These are phyloP conservation scores for Tamias sibiricus DNA, from an alignment of 2,113 vertebrate genomes.

Conservation along the genomic window DNA sequence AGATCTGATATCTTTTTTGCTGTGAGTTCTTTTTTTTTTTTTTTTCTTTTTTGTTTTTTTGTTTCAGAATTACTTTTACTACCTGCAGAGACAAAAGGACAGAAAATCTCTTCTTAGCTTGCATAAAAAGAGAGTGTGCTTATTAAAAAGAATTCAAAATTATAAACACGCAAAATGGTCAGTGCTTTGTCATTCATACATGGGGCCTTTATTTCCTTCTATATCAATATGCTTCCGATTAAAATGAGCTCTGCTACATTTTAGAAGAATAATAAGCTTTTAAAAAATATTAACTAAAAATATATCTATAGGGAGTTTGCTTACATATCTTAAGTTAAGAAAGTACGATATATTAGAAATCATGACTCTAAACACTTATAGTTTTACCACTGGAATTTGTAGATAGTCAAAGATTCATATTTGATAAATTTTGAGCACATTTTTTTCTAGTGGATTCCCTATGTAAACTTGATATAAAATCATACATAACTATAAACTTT, in stretches of 20 bases:
- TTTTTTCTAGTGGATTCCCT: not conserved
- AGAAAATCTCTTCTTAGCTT: not conserved
- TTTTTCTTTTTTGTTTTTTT: too few relatives aligned
- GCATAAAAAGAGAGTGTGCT: not conserved
- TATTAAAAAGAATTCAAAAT: slow-evolving; percentile 68
- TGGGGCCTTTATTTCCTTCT: not conserved
- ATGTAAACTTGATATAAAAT: not conserved
- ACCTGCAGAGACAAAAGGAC: slow-evolving; percentile 26
- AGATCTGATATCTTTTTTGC: slow-evolving; percentile 59
- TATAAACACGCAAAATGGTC: not conserved
- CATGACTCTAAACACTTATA: not conserved
- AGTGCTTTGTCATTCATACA: not conserved
- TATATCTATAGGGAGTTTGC: not conserved
- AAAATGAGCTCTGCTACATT: not conserved
- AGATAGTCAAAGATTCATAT: not conserved
- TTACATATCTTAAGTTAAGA: not conserved
- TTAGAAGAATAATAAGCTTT: not conserved
- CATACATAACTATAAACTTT: not conserved
- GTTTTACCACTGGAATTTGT: slow-evolving; percentile 8
- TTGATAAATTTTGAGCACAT: slow-evolving; percentile 20
- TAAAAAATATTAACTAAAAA: slow-evolving; percentile 25
- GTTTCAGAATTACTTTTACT: slow-evolving; percentile 54
- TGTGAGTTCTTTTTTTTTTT: not conserved
- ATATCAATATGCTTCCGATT: not conserved
- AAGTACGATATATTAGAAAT: not conserved